Percentiles rank a stretch among this genome's conserved stretches.
These are phyloP conservation scores for Capromys pilorides DNA, from an alignment of 2,797 vertebrate genomes.

Conservation along the genomic window DNA sequence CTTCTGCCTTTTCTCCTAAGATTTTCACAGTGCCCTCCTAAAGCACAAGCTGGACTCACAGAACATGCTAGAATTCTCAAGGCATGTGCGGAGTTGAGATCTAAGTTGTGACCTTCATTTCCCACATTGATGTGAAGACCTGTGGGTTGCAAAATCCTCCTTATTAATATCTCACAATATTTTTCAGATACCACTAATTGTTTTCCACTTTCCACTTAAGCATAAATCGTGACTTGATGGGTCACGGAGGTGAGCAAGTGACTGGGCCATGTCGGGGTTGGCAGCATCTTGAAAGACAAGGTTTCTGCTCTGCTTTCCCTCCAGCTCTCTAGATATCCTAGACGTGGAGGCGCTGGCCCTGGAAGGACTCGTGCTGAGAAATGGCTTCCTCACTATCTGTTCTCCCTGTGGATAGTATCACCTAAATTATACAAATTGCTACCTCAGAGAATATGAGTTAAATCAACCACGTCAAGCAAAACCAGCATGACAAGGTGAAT, in stretches of 20 bases:
- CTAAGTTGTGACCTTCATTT: constrained; percentile 13
- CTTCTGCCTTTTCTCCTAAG: constrained; percentile 28
- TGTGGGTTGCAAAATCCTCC: not conserved
- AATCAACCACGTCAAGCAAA: constrained; percentile 30
- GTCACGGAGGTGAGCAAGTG: not conserved
- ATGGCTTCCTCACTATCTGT: not conserved
- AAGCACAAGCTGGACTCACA: not conserved
- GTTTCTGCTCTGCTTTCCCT: not conserved
- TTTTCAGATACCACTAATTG: constrained; percentile 21
- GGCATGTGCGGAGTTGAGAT: not conserved
- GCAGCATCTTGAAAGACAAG: not conserved
- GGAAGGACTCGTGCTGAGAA: not conserved
- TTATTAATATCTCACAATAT: constrained; percentile 19
- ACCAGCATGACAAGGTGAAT: not conserved
- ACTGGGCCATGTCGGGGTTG: not conserved
- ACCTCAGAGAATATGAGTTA: not conserved
- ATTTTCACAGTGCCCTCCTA: not conserved
- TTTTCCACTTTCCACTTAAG: constrained; percentile 19
- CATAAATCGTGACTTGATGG: not conserved
- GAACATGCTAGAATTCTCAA: constrained; percentile 7
- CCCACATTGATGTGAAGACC: not conserved
- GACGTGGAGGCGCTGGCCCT: not conserved
- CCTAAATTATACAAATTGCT: not conserved
- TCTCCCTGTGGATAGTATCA: not conserved
- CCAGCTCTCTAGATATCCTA: not conserved